Evolutionary conservation across 2,797 vertebrate species (phyloP).

Genomic region (Trematomus bernacchii): DNA sequence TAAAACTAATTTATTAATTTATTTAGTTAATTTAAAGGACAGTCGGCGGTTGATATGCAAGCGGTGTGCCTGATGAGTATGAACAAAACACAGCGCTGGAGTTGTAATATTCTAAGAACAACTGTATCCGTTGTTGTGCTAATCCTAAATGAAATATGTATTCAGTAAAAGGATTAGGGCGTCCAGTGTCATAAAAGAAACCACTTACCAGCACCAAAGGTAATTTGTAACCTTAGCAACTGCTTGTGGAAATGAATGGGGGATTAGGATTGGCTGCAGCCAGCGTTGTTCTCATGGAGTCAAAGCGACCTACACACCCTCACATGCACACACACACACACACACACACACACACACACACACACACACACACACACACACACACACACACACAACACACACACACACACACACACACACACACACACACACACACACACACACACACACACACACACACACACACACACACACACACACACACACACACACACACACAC

Average conservation of each 20-base stretch:
- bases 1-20: constrained; percentile 59
- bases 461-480: background rate
- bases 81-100: constrained; percentile 73
- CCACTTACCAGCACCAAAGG: constrained; percentile 94
- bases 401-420: background rate
- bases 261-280: constrained; percentile 91
- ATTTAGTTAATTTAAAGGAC: constrained; percentile 70
- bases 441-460: constrained; percentile 30
- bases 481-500: too few species aligned
- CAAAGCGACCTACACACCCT: constrained; percentile 66
- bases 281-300: constrained; percentile 87
- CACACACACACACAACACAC: background rate
- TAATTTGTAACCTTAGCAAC: constrained; percentile 99
- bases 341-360: too few species aligned
- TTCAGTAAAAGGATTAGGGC: constrained; percentile 89
- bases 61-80: constrained; percentile 71
- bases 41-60: constrained; percentile 70
- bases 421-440: too few species aligned
- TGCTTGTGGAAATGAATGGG: constrained; percentile 92
- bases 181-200: constrained; percentile 91
- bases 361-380: too few species aligned
- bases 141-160: constrained; percentile 91
- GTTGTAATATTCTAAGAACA: constrained; percentile 81
- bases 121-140: constrained; percentile 85
- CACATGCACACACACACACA: background rate